phyloP scores from a whole-genome alignment of 2,113 vertebrate species.

The Kobus ellipsiprymnus region DNA sequence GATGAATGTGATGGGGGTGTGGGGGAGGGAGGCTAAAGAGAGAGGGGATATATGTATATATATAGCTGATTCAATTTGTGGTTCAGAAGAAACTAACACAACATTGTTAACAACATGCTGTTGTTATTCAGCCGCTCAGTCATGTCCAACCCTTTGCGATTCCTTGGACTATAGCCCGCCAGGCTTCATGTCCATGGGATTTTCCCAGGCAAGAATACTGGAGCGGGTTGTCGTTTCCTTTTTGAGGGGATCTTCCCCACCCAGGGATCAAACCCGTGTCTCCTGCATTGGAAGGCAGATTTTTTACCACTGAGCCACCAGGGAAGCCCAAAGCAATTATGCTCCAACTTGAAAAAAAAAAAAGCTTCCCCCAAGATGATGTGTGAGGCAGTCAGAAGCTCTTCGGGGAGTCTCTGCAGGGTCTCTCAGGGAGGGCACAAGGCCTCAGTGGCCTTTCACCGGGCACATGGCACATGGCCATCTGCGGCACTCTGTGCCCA shows the following conservation, averaged over 20 bases:
- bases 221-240: not conserved
- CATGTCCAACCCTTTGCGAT: not conserved
- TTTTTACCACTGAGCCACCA: not conserved
- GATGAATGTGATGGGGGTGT: not conserved
- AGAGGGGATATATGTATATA: not conserved
- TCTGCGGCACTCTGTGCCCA: too few species aligned
- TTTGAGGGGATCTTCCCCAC: not conserved
- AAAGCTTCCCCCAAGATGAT: not conserved
- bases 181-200: not conserved
- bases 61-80: not conserved
- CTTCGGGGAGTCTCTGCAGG: not conserved
- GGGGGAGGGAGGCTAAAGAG: not conserved
- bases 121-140: not conserved
- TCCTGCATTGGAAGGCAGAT: not conserved
- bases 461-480: not conserved
- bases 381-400: fast-evolving
- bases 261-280: not conserved
- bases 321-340: not conserved
- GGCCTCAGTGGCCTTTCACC: fast-evolving
- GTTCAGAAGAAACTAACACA: not conserved
- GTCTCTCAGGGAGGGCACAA: not conserved
- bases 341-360: not conserved
- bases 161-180: not conserved
- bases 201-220: not conserved
- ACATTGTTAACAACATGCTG: not conserved